phyloP scores from a whole-genome alignment of 2,797 vertebrate genomes.

The Trachurus trachurus region DNA sequence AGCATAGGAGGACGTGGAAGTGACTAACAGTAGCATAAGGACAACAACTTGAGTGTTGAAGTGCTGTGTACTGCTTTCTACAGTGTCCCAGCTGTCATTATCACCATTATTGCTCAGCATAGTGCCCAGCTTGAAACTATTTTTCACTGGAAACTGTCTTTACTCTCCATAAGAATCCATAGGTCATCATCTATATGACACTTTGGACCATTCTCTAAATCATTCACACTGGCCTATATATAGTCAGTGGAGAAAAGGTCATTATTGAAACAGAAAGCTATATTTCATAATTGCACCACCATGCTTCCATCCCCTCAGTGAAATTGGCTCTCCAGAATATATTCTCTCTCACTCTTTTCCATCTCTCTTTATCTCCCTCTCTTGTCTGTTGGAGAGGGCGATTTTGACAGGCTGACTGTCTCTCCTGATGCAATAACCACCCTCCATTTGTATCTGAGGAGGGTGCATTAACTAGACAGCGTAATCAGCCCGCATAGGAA shows the following conservation, averaged over 20 bases:
- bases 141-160: conserved; percentile 47
- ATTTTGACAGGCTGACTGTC: conserved; percentile 80
- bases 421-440: conserved; percentile 83
- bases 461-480: conserved; percentile 83
- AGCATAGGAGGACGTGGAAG: conserved; percentile 22
- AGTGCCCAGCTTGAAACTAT: conserved; percentile 36
- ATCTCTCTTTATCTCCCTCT: conserved; percentile 74
- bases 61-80: conserved; percentile 29
- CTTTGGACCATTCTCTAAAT: conserved; percentile 58
- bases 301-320: conserved; percentile 72
- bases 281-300: conserved; percentile 81
- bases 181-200: conserved; percentile 66
- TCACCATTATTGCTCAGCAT: conserved; percentile 28
- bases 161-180: conserved; percentile 47
- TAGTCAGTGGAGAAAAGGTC: conserved; percentile 70
- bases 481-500: conserved; percentile 78
- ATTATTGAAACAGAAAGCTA: conserved; percentile 81
- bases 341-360: conserved; percentile 71
- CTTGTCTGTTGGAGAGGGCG: conserved; percentile 72
- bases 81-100: conserved; percentile 50
- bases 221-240: conserved; percentile 72
- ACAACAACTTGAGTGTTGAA: conserved; percentile 41
- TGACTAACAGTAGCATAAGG: conserved; percentile 49
- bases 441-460: conserved; percentile 82
- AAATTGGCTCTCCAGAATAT: conserved; percentile 81